phyloP scores from a whole-genome alignment of 2,797 vertebrate genomes.

The Poecilia velifera region DNA sequence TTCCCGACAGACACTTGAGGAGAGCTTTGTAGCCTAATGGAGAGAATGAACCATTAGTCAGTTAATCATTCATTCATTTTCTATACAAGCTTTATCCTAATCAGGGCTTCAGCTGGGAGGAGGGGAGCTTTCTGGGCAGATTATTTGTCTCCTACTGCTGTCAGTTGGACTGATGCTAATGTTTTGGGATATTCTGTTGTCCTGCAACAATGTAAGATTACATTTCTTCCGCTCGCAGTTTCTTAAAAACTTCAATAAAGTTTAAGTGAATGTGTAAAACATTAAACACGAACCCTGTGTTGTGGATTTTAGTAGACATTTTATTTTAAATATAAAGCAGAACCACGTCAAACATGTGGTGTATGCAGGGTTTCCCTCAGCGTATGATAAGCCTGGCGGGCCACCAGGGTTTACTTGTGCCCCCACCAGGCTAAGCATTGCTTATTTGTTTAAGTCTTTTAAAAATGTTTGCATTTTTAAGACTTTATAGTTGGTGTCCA shows the following conservation, averaged over 20 bases:
- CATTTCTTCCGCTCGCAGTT: not conserved
- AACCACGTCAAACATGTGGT: not conserved
- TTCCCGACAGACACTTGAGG: conserved; percentile 96
- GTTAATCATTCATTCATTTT: not conserved
- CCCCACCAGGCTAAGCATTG: no score
- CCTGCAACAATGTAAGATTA: not conserved
- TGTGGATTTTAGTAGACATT: not conserved
- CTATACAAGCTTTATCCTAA: not conserved
- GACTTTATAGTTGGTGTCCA: no score
- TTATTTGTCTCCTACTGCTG: not conserved
- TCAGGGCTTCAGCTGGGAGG: not conserved
- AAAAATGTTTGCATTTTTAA: no score
- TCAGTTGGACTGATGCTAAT: not conserved
- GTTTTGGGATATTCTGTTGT: not conserved
- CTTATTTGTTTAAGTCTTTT: no score
- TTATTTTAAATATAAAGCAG: not conserved
- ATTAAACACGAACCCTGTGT: not conserved
- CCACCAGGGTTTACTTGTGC: no score
- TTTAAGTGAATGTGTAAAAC: not conserved
- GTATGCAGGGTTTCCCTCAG: no score
- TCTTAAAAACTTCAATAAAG: not conserved
- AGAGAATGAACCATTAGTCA: not conserved
- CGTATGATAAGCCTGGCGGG: no score
- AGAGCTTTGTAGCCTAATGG: conserved; percentile 94
- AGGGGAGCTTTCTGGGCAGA: not conserved